These are phyloP conservation scores for Congeria kusceri DNA, from an alignment of 2,888 invertebrate genomes.

Conservation along the genomic window DNA sequence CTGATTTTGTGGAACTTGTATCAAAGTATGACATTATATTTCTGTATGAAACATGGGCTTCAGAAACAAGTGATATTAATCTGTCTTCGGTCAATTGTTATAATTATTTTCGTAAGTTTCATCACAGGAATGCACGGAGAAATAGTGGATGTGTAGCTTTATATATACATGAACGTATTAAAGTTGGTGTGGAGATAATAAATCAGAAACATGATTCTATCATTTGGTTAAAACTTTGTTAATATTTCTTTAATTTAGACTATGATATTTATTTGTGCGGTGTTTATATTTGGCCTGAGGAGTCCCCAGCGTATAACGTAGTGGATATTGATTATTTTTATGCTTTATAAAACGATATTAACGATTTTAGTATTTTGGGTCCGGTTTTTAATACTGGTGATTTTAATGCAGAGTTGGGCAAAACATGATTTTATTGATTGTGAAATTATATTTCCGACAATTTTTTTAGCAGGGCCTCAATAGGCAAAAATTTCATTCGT, in stretches of 20 bases:
- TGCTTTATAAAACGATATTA: not conserved
- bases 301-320: not conserved
- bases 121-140: slow-evolving; percentile 4
- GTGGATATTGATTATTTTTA: not conserved
- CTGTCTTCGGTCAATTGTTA: not conserved
- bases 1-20: slow-evolving; percentile 10
- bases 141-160: slow-evolving; percentile 10
- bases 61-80: too few species aligned
- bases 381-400: slow-evolving; percentile 3
- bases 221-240: not conserved
- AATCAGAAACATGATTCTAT: slow-evolving; percentile 10
- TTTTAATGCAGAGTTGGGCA: too few species aligned
- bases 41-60: not conserved
- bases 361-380: not conserved
- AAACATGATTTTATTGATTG: too few species aligned
- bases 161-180: not conserved
- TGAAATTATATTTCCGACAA: too few species aligned
- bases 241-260: not conserved
- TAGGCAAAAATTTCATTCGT: too few species aligned
- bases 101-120: slow-evolving; percentile 20
- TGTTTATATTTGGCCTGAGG: slow-evolving; percentile 5
- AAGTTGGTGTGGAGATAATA: not conserved
- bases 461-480: too few species aligned
- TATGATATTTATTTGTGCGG: not conserved
- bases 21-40: not conserved